Conservation (phyloP, 2,113 vertebrate species). For the Phaethon lepturus region DNA sequence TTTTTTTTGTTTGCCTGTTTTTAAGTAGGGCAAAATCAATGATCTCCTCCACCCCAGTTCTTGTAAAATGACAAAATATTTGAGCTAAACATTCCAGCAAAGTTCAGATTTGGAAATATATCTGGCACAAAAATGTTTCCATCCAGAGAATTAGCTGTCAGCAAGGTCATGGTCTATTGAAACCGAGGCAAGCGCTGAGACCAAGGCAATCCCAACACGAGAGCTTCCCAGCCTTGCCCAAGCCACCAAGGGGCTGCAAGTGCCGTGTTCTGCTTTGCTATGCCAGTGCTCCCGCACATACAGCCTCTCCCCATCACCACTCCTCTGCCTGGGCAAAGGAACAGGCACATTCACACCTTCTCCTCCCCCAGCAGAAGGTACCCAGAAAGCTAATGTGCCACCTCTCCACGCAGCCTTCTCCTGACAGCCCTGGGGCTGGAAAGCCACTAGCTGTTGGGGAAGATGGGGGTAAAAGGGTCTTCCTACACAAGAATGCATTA, state of each 20-base stretch:
- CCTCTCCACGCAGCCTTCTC: not conserved
- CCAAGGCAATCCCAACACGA: not conserved
- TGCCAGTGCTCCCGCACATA: accelerated
- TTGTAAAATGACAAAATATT: not conserved
- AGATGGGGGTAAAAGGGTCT: not conserved
- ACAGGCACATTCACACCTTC: not conserved
- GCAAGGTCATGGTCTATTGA: not conserved
- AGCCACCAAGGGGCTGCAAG: not conserved
- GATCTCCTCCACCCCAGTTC: not conserved
- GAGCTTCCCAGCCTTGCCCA: not conserved
- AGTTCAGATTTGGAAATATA: not conserved
- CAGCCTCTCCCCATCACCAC: accelerated
- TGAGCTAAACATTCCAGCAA: not conserved
- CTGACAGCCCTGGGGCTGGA: not conserved
- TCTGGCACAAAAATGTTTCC: not conserved
- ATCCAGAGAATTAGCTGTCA: not conserved
- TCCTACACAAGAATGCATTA: accelerated
- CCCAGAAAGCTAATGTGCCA: not conserved
- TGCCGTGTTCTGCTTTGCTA: not conserved
- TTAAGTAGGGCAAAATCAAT: not conserved
- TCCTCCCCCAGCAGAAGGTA: not conserved
- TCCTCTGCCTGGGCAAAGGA: not conserved
- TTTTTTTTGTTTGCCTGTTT: not conserved
- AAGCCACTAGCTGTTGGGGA: not conserved
- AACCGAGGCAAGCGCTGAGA: not conserved